Conservation (phyloP, 30 jellyfish, hydroid and myxozoan genomes). For the Hydractinia symbiolongicarpus region DNA sequence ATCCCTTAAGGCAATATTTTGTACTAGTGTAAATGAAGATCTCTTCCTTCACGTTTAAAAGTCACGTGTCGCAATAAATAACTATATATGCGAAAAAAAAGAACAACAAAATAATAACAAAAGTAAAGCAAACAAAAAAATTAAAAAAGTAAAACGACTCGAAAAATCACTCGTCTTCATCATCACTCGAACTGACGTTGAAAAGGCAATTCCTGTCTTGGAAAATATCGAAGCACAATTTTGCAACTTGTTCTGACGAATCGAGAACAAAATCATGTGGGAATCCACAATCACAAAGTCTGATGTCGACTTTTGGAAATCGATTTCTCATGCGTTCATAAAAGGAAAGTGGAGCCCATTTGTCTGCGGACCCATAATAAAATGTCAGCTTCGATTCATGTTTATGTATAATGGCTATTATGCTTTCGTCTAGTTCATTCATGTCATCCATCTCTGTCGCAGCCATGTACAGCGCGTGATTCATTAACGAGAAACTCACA, state of each 20-base stretch:
- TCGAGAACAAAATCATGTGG: conserved; percentile 86
- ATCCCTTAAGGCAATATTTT: too few relatives aligned
- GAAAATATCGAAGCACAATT: conserved; percentile 42
- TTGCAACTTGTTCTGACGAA: conserved; percentile 68
- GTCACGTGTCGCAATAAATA: too few relatives aligned
- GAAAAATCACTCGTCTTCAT: too few relatives aligned
- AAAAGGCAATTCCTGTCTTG: too few relatives aligned
- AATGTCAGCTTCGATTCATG: conserved; percentile 41
- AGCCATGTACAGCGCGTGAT: conserved; percentile 70
- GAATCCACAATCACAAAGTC: conserved; percentile 48
- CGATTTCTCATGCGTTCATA: conserved; percentile 52
- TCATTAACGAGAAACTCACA: conserved; percentile 50
- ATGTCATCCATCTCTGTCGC: conserved; percentile 61
- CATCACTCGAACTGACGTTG: too few relatives aligned
- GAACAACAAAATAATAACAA: too few relatives aligned
- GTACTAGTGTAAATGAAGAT: too few relatives aligned
- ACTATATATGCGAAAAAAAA: too few relatives aligned
- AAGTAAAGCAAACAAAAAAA: too few relatives aligned
- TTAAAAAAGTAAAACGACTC: too few relatives aligned
- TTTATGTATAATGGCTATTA: conserved; percentile 31
- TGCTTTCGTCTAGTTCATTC: conserved; percentile 37
- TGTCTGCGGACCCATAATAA: conserved; percentile 64
- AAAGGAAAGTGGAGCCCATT: conserved; percentile 78
- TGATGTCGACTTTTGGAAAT: conserved; percentile 65
- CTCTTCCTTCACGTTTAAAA: too few relatives aligned